Conservation (phyloP, 2,113 vertebrate genomes). For the Smithornis capensis region DNA sequence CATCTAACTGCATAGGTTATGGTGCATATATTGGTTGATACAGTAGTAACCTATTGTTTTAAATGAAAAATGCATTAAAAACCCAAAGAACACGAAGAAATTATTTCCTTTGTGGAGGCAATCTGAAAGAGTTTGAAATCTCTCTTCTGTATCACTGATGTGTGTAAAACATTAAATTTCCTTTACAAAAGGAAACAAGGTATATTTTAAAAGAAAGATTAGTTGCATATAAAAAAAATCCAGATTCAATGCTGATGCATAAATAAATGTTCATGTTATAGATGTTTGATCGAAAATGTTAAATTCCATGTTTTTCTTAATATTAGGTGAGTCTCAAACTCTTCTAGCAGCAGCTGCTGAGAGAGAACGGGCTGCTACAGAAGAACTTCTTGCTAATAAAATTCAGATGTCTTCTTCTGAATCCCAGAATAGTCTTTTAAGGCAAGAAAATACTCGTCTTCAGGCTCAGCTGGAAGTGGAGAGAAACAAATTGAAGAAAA, state of each 20-base stretch:
- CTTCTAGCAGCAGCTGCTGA: conserved; percentile 91
- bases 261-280: not conserved
- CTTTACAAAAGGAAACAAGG: not conserved
- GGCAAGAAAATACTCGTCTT: conserved; percentile 88
- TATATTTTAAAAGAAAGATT: not conserved
- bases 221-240: not conserved
- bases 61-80: not conserved
- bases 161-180: not conserved
- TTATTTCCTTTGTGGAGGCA: not conserved
- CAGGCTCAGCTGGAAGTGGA: conserved; percentile 88
- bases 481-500: conserved; percentile 82
- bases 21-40: not conserved
- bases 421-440: conserved; percentile 89
- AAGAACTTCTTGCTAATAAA: conserved; percentile 87
- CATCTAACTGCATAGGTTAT: not conserved
- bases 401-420: conserved; percentile 87
- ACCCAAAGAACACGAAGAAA: not conserved
- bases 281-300: not conserved
- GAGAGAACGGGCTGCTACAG: conserved; percentile 88
- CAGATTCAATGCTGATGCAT: not conserved
- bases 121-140: not conserved
- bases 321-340: conserved; percentile 86
- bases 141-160: not conserved
- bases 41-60: not conserved
- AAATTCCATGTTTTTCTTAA: not conserved